A percentile compares a stretch with the other conserved stretches of the same genome.
Conservation (phyloP, 2,888 invertebrate species). For the Hypselothyrea guttata region DNA sequence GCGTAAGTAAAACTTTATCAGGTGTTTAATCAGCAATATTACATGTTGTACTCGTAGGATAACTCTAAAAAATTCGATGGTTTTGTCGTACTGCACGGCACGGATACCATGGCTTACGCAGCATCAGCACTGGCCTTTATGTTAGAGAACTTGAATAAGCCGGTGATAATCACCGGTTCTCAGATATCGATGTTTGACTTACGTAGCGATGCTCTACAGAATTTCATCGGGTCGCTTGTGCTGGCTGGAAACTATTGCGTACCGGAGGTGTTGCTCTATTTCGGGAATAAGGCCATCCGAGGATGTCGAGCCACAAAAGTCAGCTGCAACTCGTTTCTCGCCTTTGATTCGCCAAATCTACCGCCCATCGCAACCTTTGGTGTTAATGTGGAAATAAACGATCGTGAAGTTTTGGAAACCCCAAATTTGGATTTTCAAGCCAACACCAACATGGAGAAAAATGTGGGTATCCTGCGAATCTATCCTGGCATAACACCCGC, state of each 20-base stretch:
- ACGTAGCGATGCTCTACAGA: slow-evolving; percentile 95
- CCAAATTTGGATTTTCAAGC: slow-evolving; percentile 86
- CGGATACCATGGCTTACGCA: slow-evolving; percentile 97
- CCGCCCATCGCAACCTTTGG: slow-evolving; percentile 91
- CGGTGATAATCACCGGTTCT: slow-evolving; percentile 95
- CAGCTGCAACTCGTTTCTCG: slow-evolving; percentile 75
- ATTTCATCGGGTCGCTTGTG: slow-evolving; percentile 93
- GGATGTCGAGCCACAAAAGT: slow-evolving; percentile 86
- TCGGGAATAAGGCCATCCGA: slow-evolving; percentile 92
- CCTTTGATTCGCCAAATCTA: slow-evolving; percentile 88
- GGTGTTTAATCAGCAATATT: background rate
- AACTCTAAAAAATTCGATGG: slow-evolving; percentile 92
- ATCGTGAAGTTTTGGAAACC: slow-evolving; percentile 84
- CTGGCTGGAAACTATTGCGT: slow-evolving; percentile 94
- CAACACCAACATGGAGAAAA: slow-evolving; percentile 88
- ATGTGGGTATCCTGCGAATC: slow-evolving; percentile 92
- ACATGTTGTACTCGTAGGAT: slow-evolving; percentile 83
- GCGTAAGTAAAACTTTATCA: slow-evolving; percentile 83
- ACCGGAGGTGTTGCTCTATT: slow-evolving; percentile 97
- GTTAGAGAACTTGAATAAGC: slow-evolving; percentile 96
- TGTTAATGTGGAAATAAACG: slow-evolving; percentile 86
- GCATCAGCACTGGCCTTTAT: slow-evolving; percentile 98
- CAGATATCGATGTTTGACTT: slow-evolving; percentile 97
- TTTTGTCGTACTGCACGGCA: slow-evolving; percentile 97
- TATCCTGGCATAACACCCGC: slow-evolving; percentile 94